A percentile compares a stretch with the other conserved stretches of the same genome.
Conservation (phyloP, 2,888 invertebrate genomes). For the Eulithis prunata region DNA sequence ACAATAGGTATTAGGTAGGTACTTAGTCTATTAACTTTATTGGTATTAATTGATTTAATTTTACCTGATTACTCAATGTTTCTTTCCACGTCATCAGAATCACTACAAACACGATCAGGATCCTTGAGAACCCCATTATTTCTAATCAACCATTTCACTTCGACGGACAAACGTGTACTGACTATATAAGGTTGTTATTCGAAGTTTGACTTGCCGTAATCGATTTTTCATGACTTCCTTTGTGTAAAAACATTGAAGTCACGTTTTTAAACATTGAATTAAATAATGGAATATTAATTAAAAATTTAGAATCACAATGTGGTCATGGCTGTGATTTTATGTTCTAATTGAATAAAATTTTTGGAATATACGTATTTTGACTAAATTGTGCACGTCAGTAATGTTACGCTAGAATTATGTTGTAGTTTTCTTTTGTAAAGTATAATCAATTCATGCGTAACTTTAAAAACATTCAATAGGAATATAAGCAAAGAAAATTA, state of each 20-base stretch:
- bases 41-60: neutral
- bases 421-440: no score
- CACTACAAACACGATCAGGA: constrained; percentile 14
- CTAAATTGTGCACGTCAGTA: no score
- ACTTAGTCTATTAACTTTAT: no score
- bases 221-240: constrained; percentile 21
- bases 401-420: no score
- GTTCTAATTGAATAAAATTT: neutral
- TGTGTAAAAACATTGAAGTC: constrained; percentile 19
- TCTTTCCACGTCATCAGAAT: constrained; percentile 19
- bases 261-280: constrained; percentile 23
- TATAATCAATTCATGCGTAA: no score
- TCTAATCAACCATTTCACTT: constrained; percentile 1
- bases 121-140: constrained; percentile 14
- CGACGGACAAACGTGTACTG: constrained; percentile 3
- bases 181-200: neutral
- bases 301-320: neutral
- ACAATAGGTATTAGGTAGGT: no score
- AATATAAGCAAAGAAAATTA: no score
- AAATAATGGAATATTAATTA: constrained; percentile 1
- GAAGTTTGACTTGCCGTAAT: constrained; percentile 9
- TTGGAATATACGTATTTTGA: no score
- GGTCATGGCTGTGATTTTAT: constrained; percentile 4
- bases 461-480: no score
- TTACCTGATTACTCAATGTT: constrained; percentile 23